Evolutionary conservation across 2,113 vertebrate genomes (phyloP), one percentile per base, ranked within the genome.

Genomic region (Corapipo altera): DNA sequence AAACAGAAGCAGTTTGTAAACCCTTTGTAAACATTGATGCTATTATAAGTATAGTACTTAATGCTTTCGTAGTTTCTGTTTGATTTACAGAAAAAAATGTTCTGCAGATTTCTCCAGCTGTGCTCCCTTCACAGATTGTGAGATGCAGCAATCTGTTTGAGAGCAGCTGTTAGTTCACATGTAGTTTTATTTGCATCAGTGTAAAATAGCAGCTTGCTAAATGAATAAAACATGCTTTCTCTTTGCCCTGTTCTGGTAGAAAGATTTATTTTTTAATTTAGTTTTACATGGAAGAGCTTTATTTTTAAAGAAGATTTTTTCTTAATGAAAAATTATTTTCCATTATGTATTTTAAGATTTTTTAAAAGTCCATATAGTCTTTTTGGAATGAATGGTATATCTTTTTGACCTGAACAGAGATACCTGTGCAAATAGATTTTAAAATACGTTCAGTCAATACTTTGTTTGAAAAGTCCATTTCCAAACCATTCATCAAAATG

Each of bases 141-240:
- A 94, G 67, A 83, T 57, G 55, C 23, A 79, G 76, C 89, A 93
- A 95, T 97, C 88, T 97, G 96, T 92, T 58, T 61, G 85, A 97
- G 87, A 96, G 95, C 97, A 98, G 97, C 97, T 98, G 97, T 46
- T 97, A 39, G 61, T 88, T 97, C 96, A 95, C 92, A 95, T 80
- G 95, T 94, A 96, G 84, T 91, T 96, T 96, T 96, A 96, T 97
- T 96, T 97, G 95, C 94, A 96, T 93, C 87, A 71, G 89, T 95
- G 80, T 97, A 95, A 97, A 97, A 96, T 43, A 97, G 86, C 86
- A 97, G 93, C 89, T 97, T 95, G 70, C 43, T 52, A n/a, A 55
- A 98, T 97, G 96, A 98, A 97, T 97, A 97, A 98, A 98, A 96
- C 89, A 97, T 94, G 49, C 20, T 74, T 90, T 54, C 46, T 89